A percentile compares a stretch with the other conserved stretches of the same genome.
These are phyloP conservation scores for Machaerirhynchus nigripectus DNA, from an alignment of 2,113 vertebrate genomes.

Conservation along the genomic window DNA sequence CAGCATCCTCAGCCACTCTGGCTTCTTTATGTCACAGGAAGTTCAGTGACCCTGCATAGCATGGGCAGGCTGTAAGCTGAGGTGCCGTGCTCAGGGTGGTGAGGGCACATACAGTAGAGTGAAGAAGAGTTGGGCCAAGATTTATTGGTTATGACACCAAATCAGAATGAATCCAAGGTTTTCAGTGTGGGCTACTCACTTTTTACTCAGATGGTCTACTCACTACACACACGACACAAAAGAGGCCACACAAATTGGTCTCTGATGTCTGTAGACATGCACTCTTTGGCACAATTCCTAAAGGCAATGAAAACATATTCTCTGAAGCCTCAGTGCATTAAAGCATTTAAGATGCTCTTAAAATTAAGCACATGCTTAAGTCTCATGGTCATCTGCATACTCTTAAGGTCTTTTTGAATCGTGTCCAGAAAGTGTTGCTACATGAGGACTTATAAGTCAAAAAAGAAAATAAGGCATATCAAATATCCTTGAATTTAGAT, in stretches of 20 bases:
- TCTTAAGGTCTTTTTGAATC: background rate
- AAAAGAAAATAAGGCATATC: background rate
- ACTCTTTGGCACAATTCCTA: background rate
- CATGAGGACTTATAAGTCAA: background rate
- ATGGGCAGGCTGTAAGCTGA: background rate
- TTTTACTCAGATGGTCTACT: background rate
- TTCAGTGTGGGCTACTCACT: background rate
- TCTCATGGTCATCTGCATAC: background rate
- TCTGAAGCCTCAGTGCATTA: background rate
- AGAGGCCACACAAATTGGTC: background rate
- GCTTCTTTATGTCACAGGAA: background rate
- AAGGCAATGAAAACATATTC: background rate
- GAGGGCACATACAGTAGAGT: accelerated
- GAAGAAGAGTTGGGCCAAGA: background rate
- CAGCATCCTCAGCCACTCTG: background rate
- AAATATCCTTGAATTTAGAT: background rate
- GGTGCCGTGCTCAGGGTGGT: background rate
- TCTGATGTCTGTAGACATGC: no score
- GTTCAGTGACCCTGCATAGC: background rate
- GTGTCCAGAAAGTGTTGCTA: background rate
- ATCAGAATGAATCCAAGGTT: background rate
- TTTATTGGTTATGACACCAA: background rate
- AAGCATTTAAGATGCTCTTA: background rate
- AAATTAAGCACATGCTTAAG: background rate
- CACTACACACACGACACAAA: background rate